Base-by-base conservation (phyloP, 2,113 vertebrate species). In the Rhinichthys klamathensis region DNA sequence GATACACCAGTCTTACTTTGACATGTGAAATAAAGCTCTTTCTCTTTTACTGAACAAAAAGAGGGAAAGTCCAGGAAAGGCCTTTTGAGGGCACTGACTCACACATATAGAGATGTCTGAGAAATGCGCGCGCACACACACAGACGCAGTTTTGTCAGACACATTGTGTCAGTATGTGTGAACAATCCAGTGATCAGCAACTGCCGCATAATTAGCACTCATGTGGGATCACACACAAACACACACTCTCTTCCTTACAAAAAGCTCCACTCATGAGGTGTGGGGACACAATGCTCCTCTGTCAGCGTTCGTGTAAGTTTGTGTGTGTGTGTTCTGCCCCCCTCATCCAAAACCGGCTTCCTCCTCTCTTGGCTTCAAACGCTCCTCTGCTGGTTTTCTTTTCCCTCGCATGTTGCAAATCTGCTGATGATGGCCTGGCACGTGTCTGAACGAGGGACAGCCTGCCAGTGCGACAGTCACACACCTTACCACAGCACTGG, bases 61-160 rank as follows among this genome's bases (percentile, higher is more conserved):
- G 80, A 77, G 83, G 86, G 49, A 89, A 82, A 86, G 82, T 56
- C 85, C 30, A 85, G 84, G 89, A 88, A 76, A 63, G 75, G 72
- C 81, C 85, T 35, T 90, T 85, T 89, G 74, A 87, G 44, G 73
- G 77, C 88, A 82, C 86, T 93, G 91, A 93, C 89, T 92, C 92
- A 92, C 82, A 91, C 75, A 84, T 84, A 81, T 72, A 88, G 84
- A 87, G 86, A 93, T 84, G 73, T 72, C 49, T 77, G 80, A 86
- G 73, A 88, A 90, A 91, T 80, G 30, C 87, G 73, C 80, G 25
- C 87, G 69, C 83, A 56, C 56, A 72, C 70, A 73, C 49, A 70
- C 75, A 67, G 21, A 76, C 23, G 86, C 80, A 90, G 51, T 80
- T 87, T 44, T 80, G 83, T 73, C 67, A 70, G 63, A 82, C 38